Percentiles rank a stretch among this genome's conserved stretches.
Evolutionary conservation across 1,140 invertebrate species (phyloP).

Genomic region (Teleopsis dalmanni): DNA sequence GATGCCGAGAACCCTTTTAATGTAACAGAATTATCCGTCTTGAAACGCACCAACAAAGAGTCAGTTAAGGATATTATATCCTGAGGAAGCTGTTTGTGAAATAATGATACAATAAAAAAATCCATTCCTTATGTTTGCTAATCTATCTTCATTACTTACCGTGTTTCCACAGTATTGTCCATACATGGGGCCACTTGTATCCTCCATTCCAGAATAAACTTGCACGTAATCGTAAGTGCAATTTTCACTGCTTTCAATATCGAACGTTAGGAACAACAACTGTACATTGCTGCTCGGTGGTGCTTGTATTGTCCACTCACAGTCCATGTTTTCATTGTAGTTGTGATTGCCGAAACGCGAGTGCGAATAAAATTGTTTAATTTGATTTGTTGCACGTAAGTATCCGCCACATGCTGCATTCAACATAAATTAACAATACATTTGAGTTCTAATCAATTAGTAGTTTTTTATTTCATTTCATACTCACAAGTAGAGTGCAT

Average conservation of each 20-base stretch:
- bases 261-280: slow-evolving; percentile 83
- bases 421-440: background rate
- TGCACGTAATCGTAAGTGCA: slow-evolving; percentile 93
- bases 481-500: slow-evolving; percentile 78
- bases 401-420: slow-evolving; percentile 86
- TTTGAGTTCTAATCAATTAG: background rate
- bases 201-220: slow-evolving; percentile 78
- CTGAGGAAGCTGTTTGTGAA: slow-evolving; percentile 66
- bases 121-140: background rate
- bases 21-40: slow-evolving; percentile 80
- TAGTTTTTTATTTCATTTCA: too few species aligned
- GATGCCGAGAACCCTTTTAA: slow-evolving; percentile 89
- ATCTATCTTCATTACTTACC: slow-evolving; percentile 54
- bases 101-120: background rate
- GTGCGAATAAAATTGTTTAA: slow-evolving; percentile 88
- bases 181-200: slow-evolving; percentile 65
- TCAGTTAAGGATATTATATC: slow-evolving; percentile 84
- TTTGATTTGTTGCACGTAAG: slow-evolving; percentile 64
- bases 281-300: slow-evolving; percentile 67
- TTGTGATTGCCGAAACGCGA: slow-evolving; percentile 82
- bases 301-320: slow-evolving; percentile 91
- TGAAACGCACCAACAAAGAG: slow-evolving; percentile 78
- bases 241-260: slow-evolving; percentile 84
- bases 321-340: slow-evolving; percentile 83
- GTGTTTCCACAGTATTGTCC: slow-evolving; percentile 81